Evolutionary conservation across 2,797 vertebrate species (phyloP).

Genomic region (Coregonus suidteri): DNA sequence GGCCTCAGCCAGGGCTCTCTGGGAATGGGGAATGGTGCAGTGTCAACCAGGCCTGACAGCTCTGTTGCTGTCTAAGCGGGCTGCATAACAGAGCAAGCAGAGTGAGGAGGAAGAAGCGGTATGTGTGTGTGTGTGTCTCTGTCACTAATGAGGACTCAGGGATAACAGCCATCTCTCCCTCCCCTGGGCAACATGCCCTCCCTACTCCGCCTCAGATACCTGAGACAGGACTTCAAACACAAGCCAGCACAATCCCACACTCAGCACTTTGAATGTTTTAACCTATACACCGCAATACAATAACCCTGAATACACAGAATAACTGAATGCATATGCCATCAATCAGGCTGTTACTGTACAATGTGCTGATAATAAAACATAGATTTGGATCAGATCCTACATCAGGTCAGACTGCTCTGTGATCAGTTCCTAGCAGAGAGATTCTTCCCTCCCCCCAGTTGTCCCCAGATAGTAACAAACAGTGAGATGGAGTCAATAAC

Average conservation of each 20-base stretch:
- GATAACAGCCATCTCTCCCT: conserved; percentile 6
- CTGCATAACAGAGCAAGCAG: background rate
- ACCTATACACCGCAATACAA: background rate
- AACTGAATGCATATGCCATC: background rate
- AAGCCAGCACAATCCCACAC: background rate
- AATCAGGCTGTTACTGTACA: background rate
- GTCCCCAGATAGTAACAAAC: background rate
- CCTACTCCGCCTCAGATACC: background rate
- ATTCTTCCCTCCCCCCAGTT: background rate
- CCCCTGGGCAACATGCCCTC: background rate
- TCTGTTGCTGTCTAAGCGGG: background rate
- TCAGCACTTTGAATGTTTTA: background rate
- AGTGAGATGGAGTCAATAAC: background rate
- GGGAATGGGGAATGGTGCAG: background rate
- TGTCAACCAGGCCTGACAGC: background rate
- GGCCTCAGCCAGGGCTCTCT: background rate
- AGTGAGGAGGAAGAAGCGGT: background rate
- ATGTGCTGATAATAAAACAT: background rate
- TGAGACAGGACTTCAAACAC: background rate
- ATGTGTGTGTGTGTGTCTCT: background rate
- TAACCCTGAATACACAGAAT: background rate
- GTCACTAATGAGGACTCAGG: conserved; percentile 11
- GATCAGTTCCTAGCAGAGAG: background rate
- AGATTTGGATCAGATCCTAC: background rate
- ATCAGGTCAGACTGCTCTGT: background rate